A percentile compares a stretch with the other conserved stretches of the same genome.
Evolutionary conservation across 2,888 invertebrate species (phyloP).

Genomic region (Drosophila diplacantha): DNA sequence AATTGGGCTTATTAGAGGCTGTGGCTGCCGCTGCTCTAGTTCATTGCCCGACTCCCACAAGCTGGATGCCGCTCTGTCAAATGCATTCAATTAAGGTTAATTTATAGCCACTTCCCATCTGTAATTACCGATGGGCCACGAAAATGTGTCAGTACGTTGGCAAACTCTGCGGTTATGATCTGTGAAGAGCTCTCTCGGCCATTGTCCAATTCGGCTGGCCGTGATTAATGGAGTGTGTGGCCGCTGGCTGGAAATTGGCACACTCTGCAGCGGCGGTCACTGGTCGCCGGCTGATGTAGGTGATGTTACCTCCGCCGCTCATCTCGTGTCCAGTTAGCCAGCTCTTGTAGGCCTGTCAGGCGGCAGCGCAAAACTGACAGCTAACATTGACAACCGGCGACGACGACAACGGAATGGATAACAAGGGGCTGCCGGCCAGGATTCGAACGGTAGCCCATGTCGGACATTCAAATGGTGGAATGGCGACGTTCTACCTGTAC

Average conservation of each 20-base stretch:
- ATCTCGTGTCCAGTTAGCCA: constrained; percentile 62
- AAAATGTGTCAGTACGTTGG: constrained; percentile 57
- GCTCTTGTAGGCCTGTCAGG: constrained; percentile 67
- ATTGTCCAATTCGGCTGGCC: constrained; percentile 49
- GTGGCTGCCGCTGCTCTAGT: constrained; percentile 43
- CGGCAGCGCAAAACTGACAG: constrained; percentile 69
- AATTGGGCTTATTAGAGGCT: constrained; percentile 57
- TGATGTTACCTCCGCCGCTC: constrained; percentile 32
- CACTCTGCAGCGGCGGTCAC: constrained; percentile 35
- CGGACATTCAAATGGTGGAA: constrained; percentile 69
- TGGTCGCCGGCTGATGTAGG: constrained; percentile 13
- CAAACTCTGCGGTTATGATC: constrained; percentile 61
- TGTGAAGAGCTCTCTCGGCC: constrained; percentile 50
- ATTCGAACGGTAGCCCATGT: constrained; percentile 62
- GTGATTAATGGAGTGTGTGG: constrained; percentile 63
- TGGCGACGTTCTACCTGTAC: constrained; percentile 37
- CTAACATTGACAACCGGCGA: constrained; percentile 65
- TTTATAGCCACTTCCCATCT: constrained; percentile 65
- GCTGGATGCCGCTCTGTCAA: constrained; percentile 49
- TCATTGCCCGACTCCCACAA: constrained; percentile 61
- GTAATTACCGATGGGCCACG: constrained; percentile 52
- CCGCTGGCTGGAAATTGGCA: constrained; percentile 55
- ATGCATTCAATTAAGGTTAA: constrained; percentile 72
- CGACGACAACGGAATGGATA: constrained; percentile 39
- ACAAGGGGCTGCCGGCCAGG: constrained; percentile 33